A percentile compares a stretch with the other conserved stretches of the same genome.
Conservation (phyloP, 1,140 invertebrate genomes). For the Ostrea edulis region DNA sequence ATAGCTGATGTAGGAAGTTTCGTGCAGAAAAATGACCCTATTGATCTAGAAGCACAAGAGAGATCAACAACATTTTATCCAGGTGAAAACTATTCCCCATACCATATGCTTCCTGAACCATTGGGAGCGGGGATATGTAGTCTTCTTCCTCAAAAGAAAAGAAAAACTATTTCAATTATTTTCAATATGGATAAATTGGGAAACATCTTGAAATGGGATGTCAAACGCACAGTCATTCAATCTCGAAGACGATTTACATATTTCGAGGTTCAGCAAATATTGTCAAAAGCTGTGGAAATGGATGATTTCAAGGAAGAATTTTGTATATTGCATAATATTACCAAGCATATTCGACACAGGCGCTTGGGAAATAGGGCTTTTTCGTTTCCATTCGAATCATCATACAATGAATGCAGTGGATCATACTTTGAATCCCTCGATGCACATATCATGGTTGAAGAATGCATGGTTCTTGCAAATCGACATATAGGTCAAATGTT, state of each 20-base stretch:
- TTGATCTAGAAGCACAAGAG: constrained; percentile 71
- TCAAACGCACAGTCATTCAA: constrained; percentile 56
- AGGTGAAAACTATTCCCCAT: constrained; percentile 53
- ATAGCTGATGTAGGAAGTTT: constrained; percentile 74
- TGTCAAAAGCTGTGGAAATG: not conserved
- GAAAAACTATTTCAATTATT: constrained; percentile 66
- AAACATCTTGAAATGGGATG: not conserved
- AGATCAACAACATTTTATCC: constrained; percentile 72
- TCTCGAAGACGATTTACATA: constrained; percentile 58
- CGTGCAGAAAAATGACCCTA: constrained; percentile 59
- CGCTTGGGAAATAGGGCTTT: constrained; percentile 57
- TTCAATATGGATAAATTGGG: constrained; percentile 59
- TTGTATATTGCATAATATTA: constrained; percentile 55
- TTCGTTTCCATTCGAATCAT: constrained; percentile 57
- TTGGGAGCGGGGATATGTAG: constrained; percentile 77
- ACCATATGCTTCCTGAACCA: constrained; percentile 77
- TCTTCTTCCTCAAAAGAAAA: constrained; percentile 70
- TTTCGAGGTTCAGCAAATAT: constrained; percentile 59
- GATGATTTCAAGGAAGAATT: constrained; percentile 39
- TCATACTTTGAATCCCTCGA: constrained; percentile 59
- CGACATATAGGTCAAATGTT: constrained; percentile 50
- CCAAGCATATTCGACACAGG: constrained; percentile 55
- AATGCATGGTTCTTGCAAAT: constrained; percentile 71
- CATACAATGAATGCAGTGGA: constrained; percentile 46
- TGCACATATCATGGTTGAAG: constrained; percentile 69